Evolutionary conservation across 2,113 vertebrate genomes (phyloP), one percentile per base, ranked within the genome.

Genomic region (Onychostoma macrolepis): DNA sequence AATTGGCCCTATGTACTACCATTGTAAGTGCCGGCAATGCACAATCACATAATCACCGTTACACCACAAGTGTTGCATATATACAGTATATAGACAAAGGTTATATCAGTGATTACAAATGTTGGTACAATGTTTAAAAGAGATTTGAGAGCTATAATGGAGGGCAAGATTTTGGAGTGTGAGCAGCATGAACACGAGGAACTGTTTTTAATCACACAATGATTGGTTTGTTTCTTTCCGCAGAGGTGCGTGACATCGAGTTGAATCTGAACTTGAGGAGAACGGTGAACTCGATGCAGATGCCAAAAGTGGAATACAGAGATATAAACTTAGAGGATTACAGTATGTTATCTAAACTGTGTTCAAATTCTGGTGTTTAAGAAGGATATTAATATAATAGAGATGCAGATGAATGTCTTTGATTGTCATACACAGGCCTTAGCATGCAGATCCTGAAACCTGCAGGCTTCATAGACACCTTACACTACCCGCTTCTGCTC

Each of bases 371-470:
- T 45, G n/a, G 24, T 19, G 15, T 65, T 53, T 72, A 50, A 61
- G 45, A 58, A 19, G 30, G 45, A 36, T 72, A 13, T 28, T 48
- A 28, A 69, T 69, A 45, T 85, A 78, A 33, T 61, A 61, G 11
- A 80, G 50, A n/a, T 80, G 50, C 72, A 79, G 65, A 71, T 82
- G 45, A 78, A 26, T 36, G 53, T 82, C 24, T 58, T 41, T 72
- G 75, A 30, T 30, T 83, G 79, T 56, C 69, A 24, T 88, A 90
- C 87, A 0, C 89, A 99, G 98, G 92, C 43, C 92, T 99, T 89
- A 95, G 96, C 0, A 88, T 99, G 94, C 97, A 99, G 95, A 96
- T 99, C 93, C 92, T 97, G 71, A 99, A 98, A 94, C 98, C 98
- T 0, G 98, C 97, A 0, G 93, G 95, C 75, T 99, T 99, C 87